Evolutionary conservation across 2,797 vertebrate species (phyloP).

Genomic region (Valencia hispanica): DNA sequence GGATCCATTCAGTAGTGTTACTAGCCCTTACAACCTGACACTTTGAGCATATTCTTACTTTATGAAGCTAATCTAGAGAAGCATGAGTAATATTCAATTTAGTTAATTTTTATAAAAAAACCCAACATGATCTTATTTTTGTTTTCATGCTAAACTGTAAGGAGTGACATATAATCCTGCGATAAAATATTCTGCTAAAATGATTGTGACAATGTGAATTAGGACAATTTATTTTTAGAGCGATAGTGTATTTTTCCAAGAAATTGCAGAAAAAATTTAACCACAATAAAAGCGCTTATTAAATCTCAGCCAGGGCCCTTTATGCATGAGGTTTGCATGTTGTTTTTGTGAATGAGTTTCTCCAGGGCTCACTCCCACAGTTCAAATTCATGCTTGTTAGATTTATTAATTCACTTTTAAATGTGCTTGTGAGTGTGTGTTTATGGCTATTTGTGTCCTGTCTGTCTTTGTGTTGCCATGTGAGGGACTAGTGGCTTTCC

Average conservation of each 20-base stretch:
- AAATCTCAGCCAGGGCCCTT: background rate
- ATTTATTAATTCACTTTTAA: background rate
- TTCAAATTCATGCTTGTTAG: background rate
- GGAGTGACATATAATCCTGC: background rate
- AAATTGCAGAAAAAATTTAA: background rate
- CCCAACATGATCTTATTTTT: background rate
- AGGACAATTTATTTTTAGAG: background rate
- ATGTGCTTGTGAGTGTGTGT: background rate
- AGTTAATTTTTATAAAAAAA: background rate
- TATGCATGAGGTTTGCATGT: background rate
- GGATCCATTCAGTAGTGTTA: too few species aligned
- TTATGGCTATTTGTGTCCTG: background rate
- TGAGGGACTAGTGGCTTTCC: background rate
- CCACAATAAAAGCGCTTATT: background rate
- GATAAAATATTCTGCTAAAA: background rate
- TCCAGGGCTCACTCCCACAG: background rate
- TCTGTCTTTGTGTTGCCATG: background rate
- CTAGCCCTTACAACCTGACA: too few species aligned
- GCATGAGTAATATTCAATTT: background rate
- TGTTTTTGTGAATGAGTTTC: background rate
- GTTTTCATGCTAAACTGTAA: background rate
- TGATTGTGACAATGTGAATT: background rate
- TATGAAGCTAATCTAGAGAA: background rate
- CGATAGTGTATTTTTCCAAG: background rate
- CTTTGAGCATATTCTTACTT: too few species aligned